Percentiles rank a stretch among this genome's conserved stretches.
Evolutionary conservation across 2,113 vertebrate species (phyloP).

Genomic region (Platichthys stellatus): DNA sequence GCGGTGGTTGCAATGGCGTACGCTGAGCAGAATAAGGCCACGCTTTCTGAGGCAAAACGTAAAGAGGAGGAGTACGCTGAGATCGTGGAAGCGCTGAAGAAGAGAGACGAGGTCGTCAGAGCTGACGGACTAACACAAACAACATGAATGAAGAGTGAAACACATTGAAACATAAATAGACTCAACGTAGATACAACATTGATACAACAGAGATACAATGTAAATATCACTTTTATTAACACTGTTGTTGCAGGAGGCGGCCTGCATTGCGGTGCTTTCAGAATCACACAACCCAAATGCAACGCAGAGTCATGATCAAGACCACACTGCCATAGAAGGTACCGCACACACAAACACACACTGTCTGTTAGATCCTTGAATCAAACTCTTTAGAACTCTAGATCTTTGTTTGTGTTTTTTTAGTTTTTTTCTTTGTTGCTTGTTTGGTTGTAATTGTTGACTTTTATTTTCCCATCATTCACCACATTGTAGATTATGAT

Average conservation of each 20-base stretch:
- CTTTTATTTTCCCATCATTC: too few species aligned
- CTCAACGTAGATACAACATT: too few species aligned
- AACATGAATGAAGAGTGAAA: too few species aligned
- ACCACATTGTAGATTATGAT: too few species aligned
- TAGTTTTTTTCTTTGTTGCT: background rate
- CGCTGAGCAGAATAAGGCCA: conserved; percentile 91
- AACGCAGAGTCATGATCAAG: background rate
- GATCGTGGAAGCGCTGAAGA: conserved; percentile 89
- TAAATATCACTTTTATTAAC: background rate
- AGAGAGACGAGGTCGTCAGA: conserved; percentile 85
- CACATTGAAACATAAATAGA: background rate
- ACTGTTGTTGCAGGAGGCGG: conserved; percentile 25
- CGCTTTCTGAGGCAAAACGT: conserved; percentile 86
- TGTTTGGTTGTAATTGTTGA: too few species aligned
- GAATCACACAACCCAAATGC: conserved; percentile 8
- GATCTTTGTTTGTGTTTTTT: background rate
- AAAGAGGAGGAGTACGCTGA: conserved; percentile 92
- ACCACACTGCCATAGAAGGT: conserved; percentile 41
- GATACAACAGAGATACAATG: too few species aligned
- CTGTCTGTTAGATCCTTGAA: background rate
- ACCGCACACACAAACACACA: background rate
- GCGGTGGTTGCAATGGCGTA: conserved; percentile 98
- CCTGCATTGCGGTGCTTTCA: background rate
- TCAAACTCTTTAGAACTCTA: background rate
- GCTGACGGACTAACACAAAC: background rate